Percentiles rank a stretch among this genome's conserved stretches.
These are phyloP conservation scores for Lophotriccus pileatus DNA, from an alignment of 2,797 vertebrate species.

Conservation along the genomic window DNA sequence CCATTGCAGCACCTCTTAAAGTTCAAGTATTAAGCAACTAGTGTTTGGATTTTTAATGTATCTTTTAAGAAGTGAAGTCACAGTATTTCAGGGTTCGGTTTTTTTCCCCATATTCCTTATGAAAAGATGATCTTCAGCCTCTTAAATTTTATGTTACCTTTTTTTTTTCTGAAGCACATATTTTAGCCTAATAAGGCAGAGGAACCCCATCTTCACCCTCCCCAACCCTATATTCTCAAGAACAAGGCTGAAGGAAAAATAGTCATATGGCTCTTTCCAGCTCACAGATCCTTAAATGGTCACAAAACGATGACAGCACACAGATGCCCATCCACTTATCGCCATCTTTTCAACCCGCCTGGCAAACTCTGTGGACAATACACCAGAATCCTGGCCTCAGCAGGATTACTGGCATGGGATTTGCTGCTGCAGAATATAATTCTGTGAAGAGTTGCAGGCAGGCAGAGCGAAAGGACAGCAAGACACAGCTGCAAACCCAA, in stretches of 20 bases:
- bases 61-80: neutral
- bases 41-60: neutral
- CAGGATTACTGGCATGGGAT: neutral
- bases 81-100: neutral
- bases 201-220: neutral
- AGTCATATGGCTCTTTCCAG: neutral
- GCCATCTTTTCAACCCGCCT: neutral
- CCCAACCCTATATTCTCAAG: neutral
- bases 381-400: neutral
- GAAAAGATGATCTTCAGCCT: neutral
- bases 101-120: neutral
- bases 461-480: neutral
- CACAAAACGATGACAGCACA: neutral
- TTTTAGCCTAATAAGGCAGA: neutral
- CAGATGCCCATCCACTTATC: neutral
- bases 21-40: neutral
- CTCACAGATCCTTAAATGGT: neutral
- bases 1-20: neutral
- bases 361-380: neutral
- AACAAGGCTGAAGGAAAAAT: neutral
- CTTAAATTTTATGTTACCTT: neutral
- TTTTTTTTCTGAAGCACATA: fast-evolving
- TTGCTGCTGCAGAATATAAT: neutral
- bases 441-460: conserved; percentile 11
- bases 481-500: conserved; percentile 41